Base-by-base conservation (phyloP, 2,113 vertebrate species). In the Lethenteron camtschaticum region DNA sequence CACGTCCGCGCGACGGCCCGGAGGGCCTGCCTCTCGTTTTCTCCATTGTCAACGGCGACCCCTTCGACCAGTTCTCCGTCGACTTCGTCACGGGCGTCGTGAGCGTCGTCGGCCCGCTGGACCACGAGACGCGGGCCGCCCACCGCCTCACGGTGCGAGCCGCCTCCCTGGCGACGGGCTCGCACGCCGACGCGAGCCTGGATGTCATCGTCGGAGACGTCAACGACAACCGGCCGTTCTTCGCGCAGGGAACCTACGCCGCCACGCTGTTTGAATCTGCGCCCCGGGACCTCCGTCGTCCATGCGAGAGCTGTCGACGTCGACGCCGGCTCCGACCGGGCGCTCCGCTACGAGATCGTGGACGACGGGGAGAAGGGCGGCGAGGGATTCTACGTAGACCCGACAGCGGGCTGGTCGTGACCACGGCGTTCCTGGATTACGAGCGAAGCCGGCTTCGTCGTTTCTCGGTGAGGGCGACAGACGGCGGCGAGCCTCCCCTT, bases 31-130 rank as follows among this genome's bases (percentile, higher is more conserved):
- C 87, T 14, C 86, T 95, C 57, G 87, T 89, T 69, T 96, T 96
- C 75, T 92, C 87, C 69, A 88, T 18, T 99, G 73, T 81, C 85
- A 88, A 89, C 13, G 94, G 94, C 12, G 90, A 99, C 75, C 90
- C 89, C 71, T 88, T 95, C 69, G 82, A 78, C 76, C 94, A 96
- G 73, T 99, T 99, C 73, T 82, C 84, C 2, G 81, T 96, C 68
- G 86, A 95, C 77, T 99, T 99, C 76, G 89, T 18, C 79, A 95
- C 91, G 3, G 94, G 91, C 8, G 90, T 96, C 1, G 82, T 99
- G 16, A 85, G 82, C 68, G 84, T 92, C 41, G 73, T 86, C 63
- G 83, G 84, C 4, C 79, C 84, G 57, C 77, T 99, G 73, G 90
- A 96, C 77, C 96, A 95, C 72, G 94, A 99, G 75, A 82, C 81